Base-by-base conservation (phyloP, 2,113 vertebrate genomes). In the Nanorana parkeri region DNA sequence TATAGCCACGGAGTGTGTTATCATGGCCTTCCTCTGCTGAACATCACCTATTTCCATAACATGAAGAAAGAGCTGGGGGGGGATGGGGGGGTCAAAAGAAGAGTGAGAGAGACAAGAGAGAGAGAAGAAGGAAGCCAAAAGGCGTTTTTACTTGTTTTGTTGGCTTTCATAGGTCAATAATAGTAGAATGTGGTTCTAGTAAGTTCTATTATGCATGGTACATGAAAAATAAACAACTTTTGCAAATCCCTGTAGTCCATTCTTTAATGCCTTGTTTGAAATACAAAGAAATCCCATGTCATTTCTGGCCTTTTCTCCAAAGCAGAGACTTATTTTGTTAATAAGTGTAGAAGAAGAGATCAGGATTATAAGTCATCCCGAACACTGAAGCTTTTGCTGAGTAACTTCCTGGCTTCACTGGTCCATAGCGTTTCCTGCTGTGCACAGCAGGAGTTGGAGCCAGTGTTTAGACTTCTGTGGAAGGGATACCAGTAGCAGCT, bases 361-460 rank as follows among this genome's bases (percentile, higher is more conserved):
- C 68, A 73, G 68, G 68, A 64, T 52, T 73, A 73, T 81, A 41
- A 73, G 52, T 23, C 51, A 68, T 78, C 26, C 23, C 41, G 15
- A 73, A 68, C 29, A 52, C 17, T 54, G 41, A 73, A 65, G 68
- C 47, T 73, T 67, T 68, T 81, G 56, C 26, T 36, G 68, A 65
- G 79, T 81, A 73, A 81, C 79, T 73, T 73, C 78, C 29, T 72
- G 56, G 79, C 58, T 81, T 68, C 68, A 81, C n/a, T 73, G 79
- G 79, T 64, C 58, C 68, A 81, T 73, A 19, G 36, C 52, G 51
- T 73, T 54, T 73, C 79, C 68, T 64, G 79, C 79, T 73, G 79
- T 81, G 79, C 79, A 73, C 79, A 73, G 68, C 60, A 73, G 60
- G 79, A 55, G 26, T 47, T 73, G 68, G 68, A 65, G 58, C 41